Evolutionary conservation across 2,888 invertebrate genomes (phyloP).

Genomic region (Chorisops tibialis): DNA sequence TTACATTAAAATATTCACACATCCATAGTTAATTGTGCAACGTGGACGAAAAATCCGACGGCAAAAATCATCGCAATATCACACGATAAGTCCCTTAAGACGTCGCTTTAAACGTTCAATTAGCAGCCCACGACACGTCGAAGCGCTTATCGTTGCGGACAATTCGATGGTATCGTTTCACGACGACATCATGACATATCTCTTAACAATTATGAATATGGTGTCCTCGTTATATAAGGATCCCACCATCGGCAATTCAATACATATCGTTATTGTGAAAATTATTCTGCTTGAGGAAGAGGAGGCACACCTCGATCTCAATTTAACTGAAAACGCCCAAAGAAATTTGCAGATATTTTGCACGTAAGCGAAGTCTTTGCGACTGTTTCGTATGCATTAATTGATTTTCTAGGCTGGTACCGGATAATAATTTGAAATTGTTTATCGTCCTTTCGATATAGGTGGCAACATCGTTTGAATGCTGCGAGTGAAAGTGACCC

Average conservation of each 20-base stretch:
- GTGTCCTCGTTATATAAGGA: conserved; percentile 81
- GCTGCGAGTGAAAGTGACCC: conserved; percentile 56
- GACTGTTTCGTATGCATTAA: neutral
- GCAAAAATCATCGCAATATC: conserved; percentile 30
- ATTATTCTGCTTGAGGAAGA: conserved; percentile 71
- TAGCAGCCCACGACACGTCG: conserved; percentile 75
- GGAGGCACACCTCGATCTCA: conserved; percentile 60
- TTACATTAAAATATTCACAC: neutral
- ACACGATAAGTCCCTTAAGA: neutral
- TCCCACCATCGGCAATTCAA: conserved; percentile 84
- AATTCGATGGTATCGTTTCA: conserved; percentile 84
- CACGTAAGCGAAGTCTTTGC: conserved; percentile 46
- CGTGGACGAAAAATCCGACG: conserved; percentile 48
- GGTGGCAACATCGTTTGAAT: conserved; percentile 51
- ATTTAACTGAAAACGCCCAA: conserved; percentile 78
- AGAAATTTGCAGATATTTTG: conserved; percentile 81
- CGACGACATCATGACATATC: conserved; percentile 78
- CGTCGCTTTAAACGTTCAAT: conserved; percentile 60
- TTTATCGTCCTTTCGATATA: neutral
- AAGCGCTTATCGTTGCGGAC: conserved; percentile 84
- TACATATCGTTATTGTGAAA: conserved; percentile 84
- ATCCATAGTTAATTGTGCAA: conserved; percentile 48
- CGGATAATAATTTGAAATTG: neutral
- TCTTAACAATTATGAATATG: conserved; percentile 92
- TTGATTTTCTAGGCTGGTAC: neutral